These are phyloP conservation scores for Mus minutoides DNA, from an alignment of 2,797 vertebrate genomes.

Conservation along the genomic window DNA sequence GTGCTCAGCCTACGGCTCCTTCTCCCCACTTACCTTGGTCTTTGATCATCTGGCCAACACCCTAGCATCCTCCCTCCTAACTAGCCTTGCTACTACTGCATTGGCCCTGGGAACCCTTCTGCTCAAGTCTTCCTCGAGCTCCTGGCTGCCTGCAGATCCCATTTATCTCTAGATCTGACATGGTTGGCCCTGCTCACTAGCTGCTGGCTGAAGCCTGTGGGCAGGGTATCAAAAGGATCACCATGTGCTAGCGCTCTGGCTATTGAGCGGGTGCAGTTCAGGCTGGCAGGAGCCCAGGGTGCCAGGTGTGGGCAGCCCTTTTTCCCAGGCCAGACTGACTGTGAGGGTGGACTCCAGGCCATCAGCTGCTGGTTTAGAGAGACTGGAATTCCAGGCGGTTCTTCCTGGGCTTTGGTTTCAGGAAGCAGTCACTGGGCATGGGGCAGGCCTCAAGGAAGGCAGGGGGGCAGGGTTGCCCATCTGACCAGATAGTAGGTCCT, in stretches of 20 bases:
- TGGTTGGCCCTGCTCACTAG: not conserved
- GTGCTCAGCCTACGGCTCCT: not conserved
- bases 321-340: not conserved
- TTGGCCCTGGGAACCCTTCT: not conserved
- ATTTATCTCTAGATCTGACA: not conserved
- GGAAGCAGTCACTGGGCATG: not conserved
- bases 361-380: not conserved
- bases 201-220: not conserved
- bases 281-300: not conserved
- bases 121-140: not conserved
- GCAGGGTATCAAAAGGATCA: not conserved
- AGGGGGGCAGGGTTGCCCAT: not conserved
- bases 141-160: not conserved
- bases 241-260: not conserved
- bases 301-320: not conserved
- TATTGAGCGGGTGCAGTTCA: not conserved
- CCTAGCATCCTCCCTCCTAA: not conserved
- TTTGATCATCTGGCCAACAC: not conserved
- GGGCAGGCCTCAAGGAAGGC: not conserved
- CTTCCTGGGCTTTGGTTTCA: slow-evolving; percentile 7
- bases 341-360: not conserved
- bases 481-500: not conserved
- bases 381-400: not conserved
- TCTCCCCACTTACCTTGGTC: not conserved
- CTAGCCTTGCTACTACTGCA: not conserved